Conservation (phyloP, 2,888 invertebrate species). For the Tortricodes alternella region DNA sequence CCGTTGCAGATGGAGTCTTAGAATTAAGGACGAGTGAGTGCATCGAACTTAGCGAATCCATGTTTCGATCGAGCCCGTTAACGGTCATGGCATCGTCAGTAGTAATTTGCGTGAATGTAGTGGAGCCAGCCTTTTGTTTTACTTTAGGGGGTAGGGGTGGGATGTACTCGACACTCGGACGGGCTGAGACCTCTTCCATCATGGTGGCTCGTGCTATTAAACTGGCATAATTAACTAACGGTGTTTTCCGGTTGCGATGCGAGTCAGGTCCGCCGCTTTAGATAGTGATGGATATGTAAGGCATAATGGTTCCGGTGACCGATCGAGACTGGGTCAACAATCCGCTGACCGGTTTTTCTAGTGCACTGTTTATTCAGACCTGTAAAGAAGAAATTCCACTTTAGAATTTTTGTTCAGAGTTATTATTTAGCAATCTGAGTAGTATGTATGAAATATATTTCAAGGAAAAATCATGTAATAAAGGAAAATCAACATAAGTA, state of each 20-base stretch:
- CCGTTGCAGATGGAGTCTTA: conserved; percentile 78
- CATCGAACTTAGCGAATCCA: conserved; percentile 78
- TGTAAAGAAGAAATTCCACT: conserved; percentile 56
- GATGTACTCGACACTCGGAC: conserved; percentile 73
- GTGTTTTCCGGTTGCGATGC: conserved; percentile 64
- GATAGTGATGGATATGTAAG: conserved; percentile 70
- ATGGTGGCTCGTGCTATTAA: conserved; percentile 59
- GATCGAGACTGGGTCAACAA: conserved; percentile 71
- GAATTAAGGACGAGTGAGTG: conserved; percentile 82
- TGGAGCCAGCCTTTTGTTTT: conserved; percentile 67
- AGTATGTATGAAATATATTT: not conserved
- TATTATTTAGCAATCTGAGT: not conserved
- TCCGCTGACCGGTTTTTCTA: conserved; percentile 59
- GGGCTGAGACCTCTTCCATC: conserved; percentile 81
- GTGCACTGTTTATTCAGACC: conserved; percentile 61
- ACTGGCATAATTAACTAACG: conserved; percentile 76
- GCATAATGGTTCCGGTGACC: conserved; percentile 79
- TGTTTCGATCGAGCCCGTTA: conserved; percentile 66
- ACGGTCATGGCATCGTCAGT: conserved; percentile 55
- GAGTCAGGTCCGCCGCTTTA: conserved; percentile 65
- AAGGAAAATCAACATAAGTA: not conserved
- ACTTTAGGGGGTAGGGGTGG: conserved; percentile 83
- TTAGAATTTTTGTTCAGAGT: conserved; percentile 20
- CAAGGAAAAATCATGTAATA: not conserved
- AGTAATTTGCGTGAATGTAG: conserved; percentile 75